Evolutionary conservation across 2,888 invertebrate species (phyloP), one percentile per base, ranked within the genome.

Genomic region (Lordiphosa fenestrarum): DNA sequence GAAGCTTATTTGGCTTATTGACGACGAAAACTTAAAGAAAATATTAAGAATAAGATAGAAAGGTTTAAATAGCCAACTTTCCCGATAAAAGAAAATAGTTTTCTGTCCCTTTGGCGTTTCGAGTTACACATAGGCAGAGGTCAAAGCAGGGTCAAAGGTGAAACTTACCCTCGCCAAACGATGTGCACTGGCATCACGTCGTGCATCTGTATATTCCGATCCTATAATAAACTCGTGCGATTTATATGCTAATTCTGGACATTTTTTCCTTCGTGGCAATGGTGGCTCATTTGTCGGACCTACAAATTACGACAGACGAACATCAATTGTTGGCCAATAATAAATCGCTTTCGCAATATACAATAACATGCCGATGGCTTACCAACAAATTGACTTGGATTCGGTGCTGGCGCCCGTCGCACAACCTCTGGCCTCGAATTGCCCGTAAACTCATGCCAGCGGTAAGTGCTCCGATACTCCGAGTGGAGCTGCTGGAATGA

Each of bases 401-500:
- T 91, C 56, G 91, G 92, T 89, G 83, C 91, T 86, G 91, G 93
- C 87, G 88, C 92, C 90, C 80, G 94, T 91, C 92, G 93, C 91
- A 92, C 94, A 91, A 92, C 93, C 91, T 91, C 93, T 90, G 92
- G 94, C 90, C 92, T 91, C 68, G 94, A 93, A 88, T 92, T 91
- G 68, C 94, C 94, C 86, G 95, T 95, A 92, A 95, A 94, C 91
- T 96, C 96, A 93, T 96, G 96, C 96, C 96, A 96, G 93, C 95
- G 93, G 93, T 96, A 96, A 86, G 96, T 96, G 93, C 96, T 96
- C 92, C 96, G 93, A 91, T 96, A 96, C 91, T 96, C 96, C 90
- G 96, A 96, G 91, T 96, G 96, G 92, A 96, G 94, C 95, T 96
- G 93, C 73, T 91, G 89, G 68, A 86, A 85, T 10, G 30, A 9